Percentiles rank a stretch among this genome's conserved stretches.
Conservation (phyloP, 2,113 vertebrate genomes). For the Psammodynastes pulverulentus region DNA sequence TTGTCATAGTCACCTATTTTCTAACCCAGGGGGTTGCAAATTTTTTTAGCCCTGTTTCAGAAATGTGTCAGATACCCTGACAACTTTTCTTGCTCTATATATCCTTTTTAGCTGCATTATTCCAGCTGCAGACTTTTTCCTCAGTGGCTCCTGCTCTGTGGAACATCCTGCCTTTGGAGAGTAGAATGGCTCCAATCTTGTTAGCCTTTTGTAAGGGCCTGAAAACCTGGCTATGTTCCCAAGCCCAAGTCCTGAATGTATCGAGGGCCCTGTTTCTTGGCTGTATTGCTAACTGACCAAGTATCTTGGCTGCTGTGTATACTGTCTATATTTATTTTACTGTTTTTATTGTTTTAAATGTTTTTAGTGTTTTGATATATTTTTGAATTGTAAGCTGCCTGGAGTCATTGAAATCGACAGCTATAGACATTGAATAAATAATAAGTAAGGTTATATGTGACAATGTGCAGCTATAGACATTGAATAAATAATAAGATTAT, state of each 20-base stretch:
- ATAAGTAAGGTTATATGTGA: neutral
- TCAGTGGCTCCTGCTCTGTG: neutral
- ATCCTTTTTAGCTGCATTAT: neutral
- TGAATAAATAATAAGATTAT: neutral
- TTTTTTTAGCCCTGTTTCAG: neutral
- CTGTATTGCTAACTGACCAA: neutral
- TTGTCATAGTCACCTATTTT: neutral
- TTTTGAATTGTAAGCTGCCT: no score
- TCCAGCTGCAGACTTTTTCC: neutral
- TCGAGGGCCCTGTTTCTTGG: neutral
- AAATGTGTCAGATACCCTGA: neutral
- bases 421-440: neutral
- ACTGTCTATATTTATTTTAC: neutral
- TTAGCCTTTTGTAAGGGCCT: neutral
- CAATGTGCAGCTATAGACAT: neutral
- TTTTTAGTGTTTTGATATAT: no score
- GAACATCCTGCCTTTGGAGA: neutral
- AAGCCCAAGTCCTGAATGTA: neutral
- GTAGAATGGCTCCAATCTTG: neutral
- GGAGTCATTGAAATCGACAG: neutral
- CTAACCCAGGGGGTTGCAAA: neutral
- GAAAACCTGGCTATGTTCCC: neutral
- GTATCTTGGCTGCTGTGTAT: neutral
- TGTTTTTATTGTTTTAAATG: neutral
- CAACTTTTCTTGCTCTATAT: neutral